Evolutionary conservation across 2,888 invertebrate species (phyloP), one percentile per base, ranked within the genome.

Genomic region (Amphipyra berbera): DNA sequence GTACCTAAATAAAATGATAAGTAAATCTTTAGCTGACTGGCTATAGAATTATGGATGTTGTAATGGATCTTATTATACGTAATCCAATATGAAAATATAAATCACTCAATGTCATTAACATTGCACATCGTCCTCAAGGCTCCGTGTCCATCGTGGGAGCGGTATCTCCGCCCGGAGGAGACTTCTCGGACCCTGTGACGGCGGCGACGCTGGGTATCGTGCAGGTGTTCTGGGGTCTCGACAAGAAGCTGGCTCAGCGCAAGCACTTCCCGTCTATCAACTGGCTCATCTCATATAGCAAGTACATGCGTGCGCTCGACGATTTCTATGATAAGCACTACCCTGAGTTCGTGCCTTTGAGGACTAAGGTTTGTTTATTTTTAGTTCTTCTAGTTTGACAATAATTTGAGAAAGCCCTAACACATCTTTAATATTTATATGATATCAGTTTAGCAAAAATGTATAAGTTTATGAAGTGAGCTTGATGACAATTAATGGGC

Each of bases 191-290:
- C 96, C 99, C 99, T 55, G 99, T 99, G 58, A 99, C 99, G 2
- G 98, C 99, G 0, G 99, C 99, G 65, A 99, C 99, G 13, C 96
- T 99, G 69, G 98, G 98, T 95, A 99, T 99, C 90, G 99, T 99
- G 68, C 99, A 99, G 94, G 99, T 99, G 94, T 99, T 99, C 96
- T 99, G 99, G 99, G 99, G 99, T 68, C 95, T 99, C 87, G 99
- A 99, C 95, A 99, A 99, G 95, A 99, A 99, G 90, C 96, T 99
- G 68, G 99, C 99, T 0, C 99, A 99, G 95, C 96, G 99, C 81
- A 99, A 99, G 92, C 99, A 99, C 95, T 99, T 99, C 96, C 99
- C 99, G 67, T 99, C 99, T 81, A 99, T 99, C 95, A 99, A 99
- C 95, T 99, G 99, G 99, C 97, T 99, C 84, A 99, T 99, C 93